Conservation (phyloP, 1,140 invertebrate genomes). For the Drosophila murphyi region DNA sequence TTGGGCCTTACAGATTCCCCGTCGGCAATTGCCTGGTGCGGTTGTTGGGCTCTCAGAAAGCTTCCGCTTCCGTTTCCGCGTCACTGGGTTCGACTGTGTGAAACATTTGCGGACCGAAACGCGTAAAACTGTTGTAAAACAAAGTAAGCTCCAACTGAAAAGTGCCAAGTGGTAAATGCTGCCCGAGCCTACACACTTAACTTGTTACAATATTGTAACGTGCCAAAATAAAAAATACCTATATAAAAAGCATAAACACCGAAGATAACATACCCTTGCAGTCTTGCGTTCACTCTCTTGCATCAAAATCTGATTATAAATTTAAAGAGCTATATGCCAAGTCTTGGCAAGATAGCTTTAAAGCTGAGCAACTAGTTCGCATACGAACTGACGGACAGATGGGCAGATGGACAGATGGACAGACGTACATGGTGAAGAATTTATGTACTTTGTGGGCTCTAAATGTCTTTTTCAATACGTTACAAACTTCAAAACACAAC, state of each 20-base stretch:
- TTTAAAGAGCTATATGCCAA: too few species aligned
- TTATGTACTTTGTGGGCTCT: too few species aligned
- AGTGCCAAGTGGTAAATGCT: not conserved
- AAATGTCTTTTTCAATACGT: too few species aligned
- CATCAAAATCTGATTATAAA: too few species aligned
- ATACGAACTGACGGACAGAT: too few species aligned
- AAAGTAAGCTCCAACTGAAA: constrained; percentile 39
- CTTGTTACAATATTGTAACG: constrained; percentile 1
- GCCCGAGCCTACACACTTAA: constrained; percentile 9
- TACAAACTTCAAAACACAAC: too few species aligned
- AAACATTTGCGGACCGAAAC: constrained; percentile 46
- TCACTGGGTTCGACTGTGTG: constrained; percentile 50
- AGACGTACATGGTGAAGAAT: too few species aligned
- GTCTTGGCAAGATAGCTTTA: too few species aligned
- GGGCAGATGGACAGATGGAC: too few species aligned
- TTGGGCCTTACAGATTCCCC: constrained; percentile 18
- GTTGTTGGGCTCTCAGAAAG: constrained; percentile 5
- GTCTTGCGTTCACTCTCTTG: too few species aligned
- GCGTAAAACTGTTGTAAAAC: constrained; percentile 72
- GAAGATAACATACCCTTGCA: not conserved
- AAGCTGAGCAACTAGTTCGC: too few species aligned
- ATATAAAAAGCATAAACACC: not conserved
- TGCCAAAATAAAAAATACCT: constrained; percentile 9
- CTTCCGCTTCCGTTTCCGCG: constrained; percentile 55
- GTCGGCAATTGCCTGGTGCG: constrained; percentile 11